Percentiles rank a stretch among this genome's conserved stretches.
Conservation (phyloP, 2,888 invertebrate genomes). For the Thysanoteuthis rhombus region DNA sequence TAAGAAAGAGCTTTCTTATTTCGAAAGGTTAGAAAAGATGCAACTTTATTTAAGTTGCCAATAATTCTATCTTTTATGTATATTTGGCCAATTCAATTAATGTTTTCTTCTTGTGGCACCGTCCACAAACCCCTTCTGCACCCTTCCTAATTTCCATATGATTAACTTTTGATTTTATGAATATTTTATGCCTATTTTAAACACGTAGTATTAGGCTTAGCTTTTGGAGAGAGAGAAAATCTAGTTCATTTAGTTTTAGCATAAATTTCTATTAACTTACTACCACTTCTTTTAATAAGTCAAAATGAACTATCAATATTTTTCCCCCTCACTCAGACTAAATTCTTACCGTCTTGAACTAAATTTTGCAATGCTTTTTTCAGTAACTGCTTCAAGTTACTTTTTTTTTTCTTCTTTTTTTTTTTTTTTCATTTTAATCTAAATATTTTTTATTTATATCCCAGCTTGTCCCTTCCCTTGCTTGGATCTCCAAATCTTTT, state of each 20-base stretch:
- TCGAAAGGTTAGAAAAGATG: too few relatives aligned
- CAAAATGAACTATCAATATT: not conserved
- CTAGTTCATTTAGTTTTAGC: not conserved
- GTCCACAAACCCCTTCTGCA: not conserved
- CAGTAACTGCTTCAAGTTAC: not conserved
- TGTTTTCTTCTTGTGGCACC: not conserved
- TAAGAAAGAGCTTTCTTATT: too few relatives aligned
- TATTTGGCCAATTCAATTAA: not conserved
- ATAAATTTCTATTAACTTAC: not conserved
- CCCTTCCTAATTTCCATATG: not conserved
- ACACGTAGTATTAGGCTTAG: not conserved
- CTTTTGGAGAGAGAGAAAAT: not conserved
- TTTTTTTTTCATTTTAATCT: not conserved
- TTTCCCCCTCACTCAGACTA: not conserved
- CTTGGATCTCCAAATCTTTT: not conserved
- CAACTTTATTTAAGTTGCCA: not conserved
- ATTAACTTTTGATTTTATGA: not conserved
- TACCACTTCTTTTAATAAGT: not conserved
- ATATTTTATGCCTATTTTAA: not conserved
- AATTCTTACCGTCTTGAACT: not conserved
- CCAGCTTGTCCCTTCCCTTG: not conserved
- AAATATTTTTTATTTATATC: not conserved
- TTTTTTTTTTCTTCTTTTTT: not conserved
- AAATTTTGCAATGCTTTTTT: not conserved
- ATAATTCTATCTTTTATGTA: not conserved